phyloP scores from a whole-genome alignment of 1,140 invertebrate genomes.

The Zophobas atratus region DNA sequence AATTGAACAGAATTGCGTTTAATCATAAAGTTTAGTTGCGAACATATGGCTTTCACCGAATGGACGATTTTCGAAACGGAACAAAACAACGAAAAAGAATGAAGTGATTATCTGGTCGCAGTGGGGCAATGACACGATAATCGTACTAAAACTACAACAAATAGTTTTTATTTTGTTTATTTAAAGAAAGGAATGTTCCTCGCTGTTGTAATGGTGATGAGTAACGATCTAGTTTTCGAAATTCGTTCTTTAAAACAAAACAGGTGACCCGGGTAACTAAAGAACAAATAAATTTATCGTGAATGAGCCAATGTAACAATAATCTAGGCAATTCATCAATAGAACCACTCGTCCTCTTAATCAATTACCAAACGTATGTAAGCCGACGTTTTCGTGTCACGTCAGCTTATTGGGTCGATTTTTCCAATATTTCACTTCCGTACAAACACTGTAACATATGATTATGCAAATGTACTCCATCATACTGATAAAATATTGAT shows the following conservation, averaged over 20 bases:
- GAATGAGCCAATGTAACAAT: no score
- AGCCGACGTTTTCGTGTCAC: no score
- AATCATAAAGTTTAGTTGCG: slow-evolving; percentile 22
- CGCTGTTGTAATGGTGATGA: neutral
- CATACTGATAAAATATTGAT: neutral
- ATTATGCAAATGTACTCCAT: neutral
- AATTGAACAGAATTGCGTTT: slow-evolving; percentile 27
- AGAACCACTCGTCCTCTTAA: no score
- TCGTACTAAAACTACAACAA: neutral
- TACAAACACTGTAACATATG: no score
- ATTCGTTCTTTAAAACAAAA: neutral
- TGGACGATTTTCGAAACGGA: neutral
- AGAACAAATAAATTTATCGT: no score
- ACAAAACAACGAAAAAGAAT: slow-evolving; percentile 3
- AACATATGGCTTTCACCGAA: slow-evolving; percentile 19
- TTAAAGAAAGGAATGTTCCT: slow-evolving; percentile 6
- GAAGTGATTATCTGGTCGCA: neutral
- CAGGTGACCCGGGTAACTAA: no score
- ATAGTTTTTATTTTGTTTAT: slow-evolving; percentile 23
- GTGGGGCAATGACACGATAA: slow-evolving; percentile 18
- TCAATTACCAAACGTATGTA: no score
- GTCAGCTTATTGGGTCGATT: no score
- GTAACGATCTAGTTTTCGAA: neutral
- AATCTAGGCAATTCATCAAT: no score
- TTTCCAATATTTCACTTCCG: no score